These are phyloP conservation scores for Brevimyrus niger DNA, from an alignment of 2,113 vertebrate genomes.

Conservation along the genomic window DNA sequence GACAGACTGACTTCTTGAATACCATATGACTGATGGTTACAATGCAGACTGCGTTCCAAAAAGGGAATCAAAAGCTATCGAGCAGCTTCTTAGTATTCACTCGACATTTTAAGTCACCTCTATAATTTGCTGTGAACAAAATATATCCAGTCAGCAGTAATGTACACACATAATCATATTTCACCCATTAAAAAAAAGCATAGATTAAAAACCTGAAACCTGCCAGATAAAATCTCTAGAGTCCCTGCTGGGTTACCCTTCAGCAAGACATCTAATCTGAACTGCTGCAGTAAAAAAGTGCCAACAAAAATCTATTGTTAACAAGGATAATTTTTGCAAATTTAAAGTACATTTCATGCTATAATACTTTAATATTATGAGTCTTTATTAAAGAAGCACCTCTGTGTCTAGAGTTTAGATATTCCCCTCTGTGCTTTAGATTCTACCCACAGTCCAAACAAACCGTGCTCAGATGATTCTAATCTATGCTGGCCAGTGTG, in stretches of 20 bases:
- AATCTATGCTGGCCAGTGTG: background rate
- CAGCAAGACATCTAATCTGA: background rate
- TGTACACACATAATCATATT: background rate
- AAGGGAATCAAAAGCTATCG: background rate
- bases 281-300: background rate
- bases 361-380: background rate
- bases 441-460: background rate
- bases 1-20: background rate
- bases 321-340: background rate
- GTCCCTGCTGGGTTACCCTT: background rate
- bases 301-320: background rate
- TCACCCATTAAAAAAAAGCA: background rate
- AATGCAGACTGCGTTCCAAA: background rate
- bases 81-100: background rate
- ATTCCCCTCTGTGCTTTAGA: background rate
- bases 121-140: background rate
- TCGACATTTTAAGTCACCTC: background rate
- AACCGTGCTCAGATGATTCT: background rate
- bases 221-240: background rate
- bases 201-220: background rate
- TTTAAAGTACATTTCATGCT: background rate
- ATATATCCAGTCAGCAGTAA: background rate
- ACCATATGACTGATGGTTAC: background rate
- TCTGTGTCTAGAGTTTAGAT: background rate
- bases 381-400: background rate